These are phyloP conservation scores for Drosophila nikananu DNA, from an alignment of 1,140 invertebrate genomes.

Conservation along the genomic window DNA sequence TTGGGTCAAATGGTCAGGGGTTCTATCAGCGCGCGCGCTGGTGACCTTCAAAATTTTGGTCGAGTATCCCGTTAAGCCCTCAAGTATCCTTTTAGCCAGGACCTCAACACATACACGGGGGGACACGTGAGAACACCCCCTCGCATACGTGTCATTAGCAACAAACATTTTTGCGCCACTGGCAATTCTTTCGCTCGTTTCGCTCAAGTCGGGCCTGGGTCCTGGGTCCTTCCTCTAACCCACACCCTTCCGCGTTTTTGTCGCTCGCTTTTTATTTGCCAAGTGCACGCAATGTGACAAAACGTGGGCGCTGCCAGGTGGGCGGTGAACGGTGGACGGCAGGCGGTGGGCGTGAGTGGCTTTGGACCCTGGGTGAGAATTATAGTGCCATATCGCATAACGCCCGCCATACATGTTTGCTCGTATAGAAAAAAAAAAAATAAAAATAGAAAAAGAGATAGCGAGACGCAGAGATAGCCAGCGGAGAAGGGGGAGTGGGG, in stretches of 20 bases:
- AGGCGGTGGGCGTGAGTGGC: not conserved
- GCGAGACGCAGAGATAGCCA: not conserved
- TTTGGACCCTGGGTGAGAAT: conserved; percentile 55
- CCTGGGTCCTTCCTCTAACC: not conserved
- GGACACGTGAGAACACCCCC: conserved; percentile 13
- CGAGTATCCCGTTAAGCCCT: conserved; percentile 66
- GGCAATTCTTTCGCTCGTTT: conserved; percentile 36
- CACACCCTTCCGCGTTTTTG: not conserved
- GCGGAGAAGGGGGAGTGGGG: too few species aligned
- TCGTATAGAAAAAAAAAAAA: conserved; percentile 28
- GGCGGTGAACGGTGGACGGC: not conserved
- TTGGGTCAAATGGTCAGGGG: conserved; percentile 56
- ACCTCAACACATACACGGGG: conserved; percentile 28
- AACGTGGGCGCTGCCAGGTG: conserved; percentile 29
- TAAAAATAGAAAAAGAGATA: conserved; percentile 32
- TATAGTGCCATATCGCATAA: conserved; percentile 75
- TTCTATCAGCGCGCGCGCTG: conserved; percentile 13
- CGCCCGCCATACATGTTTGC: conserved; percentile 11
- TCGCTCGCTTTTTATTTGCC: conserved; percentile 66
- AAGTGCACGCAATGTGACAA: conserved; percentile 80
- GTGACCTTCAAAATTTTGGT: conserved; percentile 77
- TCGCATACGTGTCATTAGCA: conserved; percentile 67
- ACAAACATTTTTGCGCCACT: conserved; percentile 67
- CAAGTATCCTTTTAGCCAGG: conserved; percentile 72
- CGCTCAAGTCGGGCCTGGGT: not conserved